phyloP scores from a whole-genome alignment of 2,113 vertebrate genomes.

The Mormoops blainvillei region DNA sequence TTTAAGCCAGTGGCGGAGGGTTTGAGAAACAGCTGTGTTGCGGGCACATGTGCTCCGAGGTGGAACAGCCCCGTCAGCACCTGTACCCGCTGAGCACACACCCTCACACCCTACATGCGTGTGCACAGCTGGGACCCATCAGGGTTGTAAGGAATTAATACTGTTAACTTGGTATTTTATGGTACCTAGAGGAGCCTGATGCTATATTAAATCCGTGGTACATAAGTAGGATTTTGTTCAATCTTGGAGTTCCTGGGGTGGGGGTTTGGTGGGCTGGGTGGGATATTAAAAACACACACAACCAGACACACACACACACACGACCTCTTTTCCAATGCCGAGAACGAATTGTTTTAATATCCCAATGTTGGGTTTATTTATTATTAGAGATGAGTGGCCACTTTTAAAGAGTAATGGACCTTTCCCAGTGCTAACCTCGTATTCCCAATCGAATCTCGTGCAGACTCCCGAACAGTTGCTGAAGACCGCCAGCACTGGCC shows the following conservation, averaged over 20 bases:
- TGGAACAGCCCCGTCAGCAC: constrained; percentile 80
- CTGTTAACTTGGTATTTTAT: constrained; percentile 85
- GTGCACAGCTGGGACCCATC: constrained; percentile 84
- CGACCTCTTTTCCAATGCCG: constrained; percentile 76
- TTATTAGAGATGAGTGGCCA: constrained; percentile 78
- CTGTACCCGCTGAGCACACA: constrained; percentile 70
- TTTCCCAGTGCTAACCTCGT: constrained; percentile 72
- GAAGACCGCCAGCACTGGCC: not conserved
- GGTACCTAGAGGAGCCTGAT: constrained; percentile 82
- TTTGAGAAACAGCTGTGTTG: constrained; percentile 83
- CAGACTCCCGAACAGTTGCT: constrained; percentile 34
- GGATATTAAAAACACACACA: constrained; percentile 70
- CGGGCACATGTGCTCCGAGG: constrained; percentile 73
- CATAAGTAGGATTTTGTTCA: constrained; percentile 80
- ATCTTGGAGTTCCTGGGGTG: constrained; percentile 76
- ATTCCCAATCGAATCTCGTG: constrained; percentile 65
- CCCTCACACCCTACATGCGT: not conserved
- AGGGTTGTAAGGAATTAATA: constrained; percentile 84
- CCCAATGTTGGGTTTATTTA: constrained; percentile 86
- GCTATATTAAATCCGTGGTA: constrained; percentile 83
- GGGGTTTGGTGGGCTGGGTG: not conserved
- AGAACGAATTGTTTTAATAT: constrained; percentile 90
- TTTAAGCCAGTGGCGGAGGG: constrained; percentile 79
- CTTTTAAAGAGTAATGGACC: constrained; percentile 79
- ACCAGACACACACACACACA: not conserved